These are phyloP conservation scores for Xanthia icteritia DNA, from an alignment of 2,888 invertebrate species.

Conservation along the genomic window DNA sequence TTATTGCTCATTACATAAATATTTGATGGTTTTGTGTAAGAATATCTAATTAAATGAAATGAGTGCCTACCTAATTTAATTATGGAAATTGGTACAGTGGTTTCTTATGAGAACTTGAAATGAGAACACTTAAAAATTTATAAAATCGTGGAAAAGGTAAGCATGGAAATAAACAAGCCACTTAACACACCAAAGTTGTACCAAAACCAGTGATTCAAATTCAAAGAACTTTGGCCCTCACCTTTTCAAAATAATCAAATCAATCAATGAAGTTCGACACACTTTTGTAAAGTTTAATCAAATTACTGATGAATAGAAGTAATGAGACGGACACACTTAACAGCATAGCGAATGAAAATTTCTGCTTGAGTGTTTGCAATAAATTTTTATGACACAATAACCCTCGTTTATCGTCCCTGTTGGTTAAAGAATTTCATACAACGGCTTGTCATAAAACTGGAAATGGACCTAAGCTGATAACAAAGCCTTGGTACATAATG, in stretches of 20 bases:
- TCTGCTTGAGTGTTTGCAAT: constrained; percentile 50
- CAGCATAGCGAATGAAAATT: constrained; percentile 47
- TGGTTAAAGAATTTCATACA: constrained; percentile 59
- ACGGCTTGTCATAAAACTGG: constrained; percentile 68
- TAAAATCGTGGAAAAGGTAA: constrained; percentile 3
- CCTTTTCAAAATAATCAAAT: constrained; percentile 27
- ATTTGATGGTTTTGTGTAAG: constrained; percentile 31
- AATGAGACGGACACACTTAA: constrained; percentile 26
- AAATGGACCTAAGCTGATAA: constrained; percentile 71
- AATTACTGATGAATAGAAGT: constrained; percentile 24
- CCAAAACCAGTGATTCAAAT: background rate
- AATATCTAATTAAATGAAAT: constrained; percentile 45
- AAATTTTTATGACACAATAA: constrained; percentile 61
- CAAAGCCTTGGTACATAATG: constrained; percentile 76
- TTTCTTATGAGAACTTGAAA: constrained; percentile 19
- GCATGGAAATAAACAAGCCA: constrained; percentile 1
- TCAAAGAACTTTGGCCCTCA: background rate
- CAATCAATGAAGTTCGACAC: constrained; percentile 11
- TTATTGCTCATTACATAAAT: constrained; percentile 33
- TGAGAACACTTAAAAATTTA: constrained; percentile 9
- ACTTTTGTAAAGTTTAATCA: constrained; percentile 19
- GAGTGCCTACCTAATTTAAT: constrained; percentile 24
- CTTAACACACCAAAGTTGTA: background rate
- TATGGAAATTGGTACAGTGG: constrained; percentile 37
- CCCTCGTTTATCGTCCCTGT: constrained; percentile 50